These are phyloP conservation scores for Phoenicopterus ruber DNA, from an alignment of 2,113 vertebrate species.

Conservation along the genomic window DNA sequence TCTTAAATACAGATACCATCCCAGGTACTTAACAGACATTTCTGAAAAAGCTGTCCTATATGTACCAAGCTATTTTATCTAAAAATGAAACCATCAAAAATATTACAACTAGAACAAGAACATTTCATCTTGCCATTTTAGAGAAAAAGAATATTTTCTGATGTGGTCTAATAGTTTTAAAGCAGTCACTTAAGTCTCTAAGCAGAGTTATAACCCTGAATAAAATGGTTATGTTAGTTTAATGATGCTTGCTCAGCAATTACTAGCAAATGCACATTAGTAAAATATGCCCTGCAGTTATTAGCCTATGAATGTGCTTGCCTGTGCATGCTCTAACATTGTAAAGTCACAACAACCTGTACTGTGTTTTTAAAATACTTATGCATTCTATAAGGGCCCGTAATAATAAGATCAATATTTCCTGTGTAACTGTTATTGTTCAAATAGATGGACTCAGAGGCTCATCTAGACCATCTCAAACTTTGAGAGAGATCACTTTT, in stretches of 20 bases:
- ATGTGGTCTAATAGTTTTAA: background rate
- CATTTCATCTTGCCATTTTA: background rate
- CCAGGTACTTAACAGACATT: background rate
- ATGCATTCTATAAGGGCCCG: fast-evolving
- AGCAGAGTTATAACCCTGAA: background rate
- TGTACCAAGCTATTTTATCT: background rate
- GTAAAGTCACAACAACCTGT: background rate
- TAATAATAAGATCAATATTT: background rate
- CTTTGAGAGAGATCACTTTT: background rate
- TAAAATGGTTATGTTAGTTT: background rate
- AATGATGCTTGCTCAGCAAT: background rate
- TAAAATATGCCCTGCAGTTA: background rate
- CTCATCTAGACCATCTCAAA: background rate
- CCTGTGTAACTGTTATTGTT: background rate
- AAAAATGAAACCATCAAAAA: background rate
- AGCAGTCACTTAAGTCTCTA: background rate
- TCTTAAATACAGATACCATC: background rate
- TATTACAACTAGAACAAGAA: background rate
- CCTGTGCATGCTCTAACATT: background rate
- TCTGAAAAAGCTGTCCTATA: background rate
- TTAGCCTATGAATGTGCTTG: background rate
- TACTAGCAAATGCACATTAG: background rate
- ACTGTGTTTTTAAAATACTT: background rate
- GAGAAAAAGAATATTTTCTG: background rate
- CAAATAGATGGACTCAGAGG: background rate